phyloP scores from a whole-genome alignment of 2,113 vertebrate genomes.

The Aphelocoma coerulescens region DNA sequence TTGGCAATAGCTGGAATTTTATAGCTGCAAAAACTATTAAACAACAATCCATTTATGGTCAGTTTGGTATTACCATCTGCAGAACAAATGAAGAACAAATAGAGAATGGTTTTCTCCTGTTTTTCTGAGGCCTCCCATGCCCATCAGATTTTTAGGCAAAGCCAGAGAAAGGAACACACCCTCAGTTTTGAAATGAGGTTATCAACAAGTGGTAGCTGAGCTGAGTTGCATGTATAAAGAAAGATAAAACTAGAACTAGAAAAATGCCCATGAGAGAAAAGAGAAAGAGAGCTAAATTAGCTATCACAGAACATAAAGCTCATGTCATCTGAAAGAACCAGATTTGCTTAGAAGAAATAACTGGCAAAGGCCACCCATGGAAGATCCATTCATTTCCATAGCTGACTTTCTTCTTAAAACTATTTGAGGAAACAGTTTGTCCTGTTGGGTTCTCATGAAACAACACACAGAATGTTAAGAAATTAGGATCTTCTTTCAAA shows the following conservation, averaged over 20 bases:
- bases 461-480: neutral
- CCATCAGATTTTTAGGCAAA: neutral
- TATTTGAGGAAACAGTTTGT: neutral
- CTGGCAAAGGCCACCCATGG: neutral
- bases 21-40: neutral
- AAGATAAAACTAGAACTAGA: neutral
- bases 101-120: neutral
- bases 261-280: neutral
- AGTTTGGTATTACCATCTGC: neutral
- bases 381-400: neutral
- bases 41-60: neutral
- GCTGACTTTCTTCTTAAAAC: neutral
- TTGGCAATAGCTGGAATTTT: neutral
- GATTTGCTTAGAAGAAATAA: neutral
- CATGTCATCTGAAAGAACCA: neutral
- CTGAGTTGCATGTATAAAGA: neutral
- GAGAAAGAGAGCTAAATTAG: neutral
- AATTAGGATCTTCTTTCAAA: conserved; percentile 15
- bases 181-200: neutral
- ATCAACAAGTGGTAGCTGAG: neutral
- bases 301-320: neutral
- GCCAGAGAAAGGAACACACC: neutral
- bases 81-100: neutral
- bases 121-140: neutral
- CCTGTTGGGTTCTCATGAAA: neutral